phyloP scores from a whole-genome alignment of 2,113 vertebrate species.

The Microtus montanus region DNA sequence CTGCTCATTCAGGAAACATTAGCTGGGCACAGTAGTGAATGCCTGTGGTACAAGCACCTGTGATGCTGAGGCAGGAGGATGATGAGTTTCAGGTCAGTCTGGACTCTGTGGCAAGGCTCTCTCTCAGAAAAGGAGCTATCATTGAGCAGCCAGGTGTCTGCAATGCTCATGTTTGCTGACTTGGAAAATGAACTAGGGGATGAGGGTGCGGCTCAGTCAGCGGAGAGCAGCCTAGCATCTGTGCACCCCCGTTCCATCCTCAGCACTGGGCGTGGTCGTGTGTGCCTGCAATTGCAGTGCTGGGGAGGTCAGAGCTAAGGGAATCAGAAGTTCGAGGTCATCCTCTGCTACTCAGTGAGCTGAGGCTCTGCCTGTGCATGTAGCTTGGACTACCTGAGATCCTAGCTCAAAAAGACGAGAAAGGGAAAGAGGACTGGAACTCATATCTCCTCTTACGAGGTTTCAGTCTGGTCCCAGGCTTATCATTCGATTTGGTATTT shows the following conservation, averaged over 20 bases:
- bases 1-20: neutral
- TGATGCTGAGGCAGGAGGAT: neutral
- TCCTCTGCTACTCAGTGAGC: neutral
- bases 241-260: neutral
- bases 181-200: neutral
- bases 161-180: neutral
- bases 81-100: neutral
- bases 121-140: neutral
- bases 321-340: neutral
- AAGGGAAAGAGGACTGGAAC: neutral
- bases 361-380: neutral
- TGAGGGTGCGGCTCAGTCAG: neutral
- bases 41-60: neutral
- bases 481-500: neutral
- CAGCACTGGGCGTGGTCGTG: neutral
- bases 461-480: neutral
- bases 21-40: neutral
- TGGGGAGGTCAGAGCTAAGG: neutral
- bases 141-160: neutral
- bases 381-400: neutral
- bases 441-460: neutral
- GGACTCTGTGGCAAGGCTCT: neutral
- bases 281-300: neutral
- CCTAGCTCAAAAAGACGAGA: neutral
- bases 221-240: too few species aligned